These are phyloP conservation scores for Hypena proboscidalis DNA, from an alignment of 2,888 invertebrate species.

Conservation along the genomic window DNA sequence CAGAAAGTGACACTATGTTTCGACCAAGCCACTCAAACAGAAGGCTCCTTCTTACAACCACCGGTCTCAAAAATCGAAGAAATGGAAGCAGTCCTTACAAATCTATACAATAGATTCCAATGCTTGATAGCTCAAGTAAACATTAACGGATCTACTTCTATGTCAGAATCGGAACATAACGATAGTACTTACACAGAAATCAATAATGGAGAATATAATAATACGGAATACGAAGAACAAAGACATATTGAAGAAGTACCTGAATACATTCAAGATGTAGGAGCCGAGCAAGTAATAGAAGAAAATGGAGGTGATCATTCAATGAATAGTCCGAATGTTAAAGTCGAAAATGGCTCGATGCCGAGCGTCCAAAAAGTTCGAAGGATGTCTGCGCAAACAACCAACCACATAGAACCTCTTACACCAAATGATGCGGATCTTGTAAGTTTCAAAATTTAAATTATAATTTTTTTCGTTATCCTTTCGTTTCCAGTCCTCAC, in stretches of 20 bases:
- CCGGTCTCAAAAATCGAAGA: constrained; percentile 48
- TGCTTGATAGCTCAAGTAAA: constrained; percentile 40
- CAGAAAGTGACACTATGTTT: constrained; percentile 39
- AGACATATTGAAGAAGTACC: background rate
- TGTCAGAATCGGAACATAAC: constrained; percentile 40
- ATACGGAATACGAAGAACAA: constrained; percentile 10
- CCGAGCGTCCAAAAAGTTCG: constrained; percentile 50
- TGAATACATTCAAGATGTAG: constrained; percentile 12
- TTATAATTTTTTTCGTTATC: background rate
- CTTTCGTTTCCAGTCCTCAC: too few species aligned
- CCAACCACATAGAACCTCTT: constrained; percentile 48
- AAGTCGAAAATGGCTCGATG: constrained; percentile 31
- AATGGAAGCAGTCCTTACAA: constrained; percentile 48
- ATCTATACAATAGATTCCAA: constrained; percentile 51
- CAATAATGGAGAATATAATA: constrained; percentile 27
- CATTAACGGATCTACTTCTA: constrained; percentile 18
- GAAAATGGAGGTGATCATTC: constrained; percentile 11
- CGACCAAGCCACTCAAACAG: constrained; percentile 63
- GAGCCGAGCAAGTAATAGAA: constrained; percentile 13
- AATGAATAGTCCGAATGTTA: constrained; percentile 17
- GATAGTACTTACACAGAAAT: constrained; percentile 18
- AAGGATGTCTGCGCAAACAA: constrained; percentile 65
- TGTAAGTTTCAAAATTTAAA: constrained; percentile 42
- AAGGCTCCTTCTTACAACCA: constrained; percentile 30
- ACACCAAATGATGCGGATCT: constrained; percentile 39